Evolutionary conservation across 2,888 invertebrate genomes (phyloP).

Genomic region (Vannuccia rotundouncinata): DNA sequence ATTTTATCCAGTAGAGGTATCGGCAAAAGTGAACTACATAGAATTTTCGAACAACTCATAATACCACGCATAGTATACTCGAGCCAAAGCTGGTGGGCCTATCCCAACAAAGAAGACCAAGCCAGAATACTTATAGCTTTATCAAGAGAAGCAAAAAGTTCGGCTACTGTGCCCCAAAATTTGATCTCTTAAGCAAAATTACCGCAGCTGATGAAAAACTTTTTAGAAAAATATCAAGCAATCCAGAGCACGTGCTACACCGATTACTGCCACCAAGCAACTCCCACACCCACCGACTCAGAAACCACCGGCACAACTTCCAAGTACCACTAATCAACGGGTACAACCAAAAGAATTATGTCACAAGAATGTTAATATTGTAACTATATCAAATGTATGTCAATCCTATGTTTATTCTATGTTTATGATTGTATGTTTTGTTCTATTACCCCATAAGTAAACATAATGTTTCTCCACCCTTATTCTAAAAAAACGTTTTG

Average conservation of each 20-base stretch:
- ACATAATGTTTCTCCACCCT: too few relatives aligned
- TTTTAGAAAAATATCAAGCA: slow-evolving; percentile 5
- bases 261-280: slow-evolving; percentile 4
- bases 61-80: background rate
- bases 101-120: background rate
- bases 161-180: slow-evolving; percentile 16
- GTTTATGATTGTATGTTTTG: too few relatives aligned
- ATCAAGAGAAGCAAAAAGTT: slow-evolving; percentile 20
- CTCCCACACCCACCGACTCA: background rate
- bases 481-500: too few relatives aligned
- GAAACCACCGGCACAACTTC: background rate
- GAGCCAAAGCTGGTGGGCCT: slow-evolving; percentile 19
- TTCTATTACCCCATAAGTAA: too few relatives aligned
- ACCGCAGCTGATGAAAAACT: slow-evolving; percentile 5
- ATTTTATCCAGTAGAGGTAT: slow-evolving; percentile 20
- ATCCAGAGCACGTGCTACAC: slow-evolving; percentile 15
- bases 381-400: too few relatives aligned
- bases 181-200: background rate
- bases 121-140: background rate
- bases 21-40: background rate
- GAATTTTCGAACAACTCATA: slow-evolving; percentile 11
- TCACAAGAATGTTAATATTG: too few relatives aligned
- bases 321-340: background rate
- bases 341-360: too few relatives aligned
- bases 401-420: too few relatives aligned